Percentiles rank a stretch among this genome's conserved stretches.
Conservation (phyloP, 2,113 vertebrate species). For the Melanostigma gelatinosum region DNA sequence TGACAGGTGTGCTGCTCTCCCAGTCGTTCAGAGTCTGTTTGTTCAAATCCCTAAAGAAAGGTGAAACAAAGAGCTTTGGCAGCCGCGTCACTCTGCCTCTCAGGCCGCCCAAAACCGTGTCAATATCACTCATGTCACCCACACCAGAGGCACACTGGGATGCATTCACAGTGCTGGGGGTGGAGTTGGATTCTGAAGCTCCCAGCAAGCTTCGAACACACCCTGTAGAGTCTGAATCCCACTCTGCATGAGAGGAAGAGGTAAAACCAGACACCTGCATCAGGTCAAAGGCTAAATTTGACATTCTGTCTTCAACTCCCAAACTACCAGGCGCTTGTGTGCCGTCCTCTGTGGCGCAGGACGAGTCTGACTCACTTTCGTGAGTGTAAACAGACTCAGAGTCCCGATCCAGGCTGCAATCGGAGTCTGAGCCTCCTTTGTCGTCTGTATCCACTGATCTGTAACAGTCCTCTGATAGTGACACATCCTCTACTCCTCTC, state of each 20-base stretch:
- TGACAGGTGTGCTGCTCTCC: conserved; percentile 67
- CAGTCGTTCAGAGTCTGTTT: conserved; percentile 66
- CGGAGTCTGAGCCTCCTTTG: conserved; percentile 35
- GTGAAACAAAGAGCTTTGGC: conserved; percentile 78
- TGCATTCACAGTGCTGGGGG: background rate
- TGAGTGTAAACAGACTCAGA: conserved; percentile 43
- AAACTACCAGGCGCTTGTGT: background rate
- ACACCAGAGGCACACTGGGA: conserved; percentile 18
- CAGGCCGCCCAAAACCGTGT: conserved; percentile 78
- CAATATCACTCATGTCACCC: conserved; percentile 30
- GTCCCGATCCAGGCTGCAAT: conserved; percentile 26
- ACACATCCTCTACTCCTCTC: background rate
- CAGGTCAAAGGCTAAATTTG: conserved; percentile 45
- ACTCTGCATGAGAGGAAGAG: conserved; percentile 13
- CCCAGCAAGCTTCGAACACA: conserved; percentile 43
- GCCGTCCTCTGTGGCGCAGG: conserved; percentile 18
- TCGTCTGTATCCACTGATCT: background rate
- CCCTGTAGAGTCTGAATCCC: conserved; percentile 40
- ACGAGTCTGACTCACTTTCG: conserved; percentile 62
- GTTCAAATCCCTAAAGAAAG: conserved; percentile 84
- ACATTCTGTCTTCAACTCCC: background rate
- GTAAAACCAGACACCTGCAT: conserved; percentile 59
- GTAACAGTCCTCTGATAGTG: background rate
- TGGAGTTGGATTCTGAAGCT: conserved; percentile 14
- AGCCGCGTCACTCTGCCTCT: conserved; percentile 86